Percentiles rank a stretch among this genome's conserved stretches.
Conservation (phyloP, 1,140 invertebrate species). For the Drosophila rufa region DNA sequence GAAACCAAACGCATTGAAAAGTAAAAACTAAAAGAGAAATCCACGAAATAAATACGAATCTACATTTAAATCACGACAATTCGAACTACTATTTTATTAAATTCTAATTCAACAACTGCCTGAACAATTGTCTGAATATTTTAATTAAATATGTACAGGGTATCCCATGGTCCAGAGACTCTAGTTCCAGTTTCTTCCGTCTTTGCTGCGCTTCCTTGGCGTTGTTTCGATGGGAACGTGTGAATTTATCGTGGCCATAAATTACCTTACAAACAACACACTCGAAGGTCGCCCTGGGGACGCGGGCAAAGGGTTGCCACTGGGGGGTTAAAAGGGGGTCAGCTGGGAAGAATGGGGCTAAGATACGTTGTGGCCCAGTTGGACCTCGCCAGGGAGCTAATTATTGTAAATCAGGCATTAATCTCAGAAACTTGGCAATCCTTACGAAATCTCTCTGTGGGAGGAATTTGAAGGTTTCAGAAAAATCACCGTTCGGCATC, state of each 20-base stretch:
- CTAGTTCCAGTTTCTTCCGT: background rate
- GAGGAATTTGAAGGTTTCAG: no score
- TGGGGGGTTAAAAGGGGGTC: slow-evolving; percentile 14
- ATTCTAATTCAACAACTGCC: no score
- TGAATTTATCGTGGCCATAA: slow-evolving; percentile 65
- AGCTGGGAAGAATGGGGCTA: background rate
- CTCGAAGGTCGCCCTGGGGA: slow-evolving; percentile 49
- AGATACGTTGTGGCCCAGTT: slow-evolving; percentile 21
- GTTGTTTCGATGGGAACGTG: slow-evolving; percentile 41
- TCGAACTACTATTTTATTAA: no score
- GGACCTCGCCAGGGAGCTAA: slow-evolving; percentile 38
- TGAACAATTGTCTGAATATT: no score
- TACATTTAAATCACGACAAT: no score
- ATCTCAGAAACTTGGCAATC: slow-evolving; percentile 37
- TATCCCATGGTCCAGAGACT: background rate
- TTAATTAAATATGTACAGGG: background rate
- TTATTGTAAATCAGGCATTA: slow-evolving; percentile 55
- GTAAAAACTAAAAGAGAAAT: no score
- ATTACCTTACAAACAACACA: slow-evolving; percentile 43
- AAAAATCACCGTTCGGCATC: no score
- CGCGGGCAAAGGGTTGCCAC: slow-evolving; percentile 20
- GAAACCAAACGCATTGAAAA: no score
- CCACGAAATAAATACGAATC: no score
- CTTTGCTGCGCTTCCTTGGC: slow-evolving; percentile 24
- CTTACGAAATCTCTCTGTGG: background rate